Base-by-base conservation (phyloP, 2,113 vertebrate genomes). In the Phodopus roborovskii region DNA sequence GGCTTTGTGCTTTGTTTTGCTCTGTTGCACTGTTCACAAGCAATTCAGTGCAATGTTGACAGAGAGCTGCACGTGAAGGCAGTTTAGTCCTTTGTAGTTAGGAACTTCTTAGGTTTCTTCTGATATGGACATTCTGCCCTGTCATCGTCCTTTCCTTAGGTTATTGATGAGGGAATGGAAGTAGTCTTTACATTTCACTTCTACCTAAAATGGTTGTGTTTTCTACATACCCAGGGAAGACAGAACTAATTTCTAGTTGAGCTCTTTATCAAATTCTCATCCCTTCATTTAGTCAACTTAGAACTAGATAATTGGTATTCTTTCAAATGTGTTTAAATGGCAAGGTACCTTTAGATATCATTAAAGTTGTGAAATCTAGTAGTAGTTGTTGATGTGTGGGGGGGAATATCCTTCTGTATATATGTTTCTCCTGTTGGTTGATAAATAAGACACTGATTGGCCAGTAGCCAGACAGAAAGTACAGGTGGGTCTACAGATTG, bases 321-420 rank as follows among this genome's bases (percentile, higher is more conserved):
- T 95, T 42, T 5, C 50, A 19, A 86, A 39, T 66, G 3, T 83
- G 9, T 33, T 17, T 89, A 75, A 74, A 62, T 70, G 71, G 22
- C 39, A 75, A 48, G 16, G 89, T 84, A 8, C 30, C 48, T 96
- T 97, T 82, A 48, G 73, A 12, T 64, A 56, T 30, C 26, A 70
- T 11, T 79, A 42, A 92, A 86, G 24, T 78, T 91, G 1, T 94
- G 26, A 92, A 90, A 83, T 91, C 26, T 30, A 95, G 88, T 16
- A 50, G 50, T 50, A 50, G 50, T 50, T 50, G 8, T 6, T 11
- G 11, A n/a, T n/a, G n/a, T n/a, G n/a, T n/a, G n/a, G n/a, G n/a
- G n/a, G 50, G 50, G 8, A 7, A 50, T 50, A 7, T 50, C 11
- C 50, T 50, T 50, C 50, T 50, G 50, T 50, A 50, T 50, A 50